Base-by-base conservation (phyloP, 2,888 invertebrate genomes). In the Acronicta alni region DNA sequence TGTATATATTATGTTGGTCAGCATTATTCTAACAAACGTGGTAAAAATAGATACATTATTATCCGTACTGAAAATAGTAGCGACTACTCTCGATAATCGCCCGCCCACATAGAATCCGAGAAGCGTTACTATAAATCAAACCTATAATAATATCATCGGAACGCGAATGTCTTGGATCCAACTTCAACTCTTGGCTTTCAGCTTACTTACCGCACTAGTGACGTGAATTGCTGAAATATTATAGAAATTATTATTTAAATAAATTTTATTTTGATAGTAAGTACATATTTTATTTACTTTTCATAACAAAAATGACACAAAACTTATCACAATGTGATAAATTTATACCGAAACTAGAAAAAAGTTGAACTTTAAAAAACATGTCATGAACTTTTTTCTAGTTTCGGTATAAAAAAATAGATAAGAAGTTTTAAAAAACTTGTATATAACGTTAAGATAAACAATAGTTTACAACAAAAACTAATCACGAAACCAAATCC, bases 81-180 rank as follows among this genome's bases (percentile, higher is more conserved):
- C 75, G 70, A 70, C 70, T 84, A 78, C 87, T 88, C 82, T 75
- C 76, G 82, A 90, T 91, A 87, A 90, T 89, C 85, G 89, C 83
- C 84, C 88, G 80, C 85, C 85, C 85, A 87, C 89, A 82, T 85
- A 71, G 86, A 81, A 87, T 87, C 83, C 73, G 77, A 83, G 86
- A 85, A 88, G 83, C 84, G 80, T 79, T 81, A 80, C 82, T 82
- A 89, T 92, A 92, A 91, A 92, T 92, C 91, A 89, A 77, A 86
- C 58, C 77, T 79, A 86, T 88, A 90, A 88, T 89, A 89, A 88
- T 88, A 90, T 89, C 90, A 86, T 89, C 89, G 89, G 84, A 79
- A 84, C 75, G 83, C 75, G 61, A 84, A 85, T 81, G 70, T 79
- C 76, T 82, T 77, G 71, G 66, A 81, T 79, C 65, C 44, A 59